Conservation (phyloP, 2,888 invertebrate genomes). For the Dermolepida albohirtum region DNA sequence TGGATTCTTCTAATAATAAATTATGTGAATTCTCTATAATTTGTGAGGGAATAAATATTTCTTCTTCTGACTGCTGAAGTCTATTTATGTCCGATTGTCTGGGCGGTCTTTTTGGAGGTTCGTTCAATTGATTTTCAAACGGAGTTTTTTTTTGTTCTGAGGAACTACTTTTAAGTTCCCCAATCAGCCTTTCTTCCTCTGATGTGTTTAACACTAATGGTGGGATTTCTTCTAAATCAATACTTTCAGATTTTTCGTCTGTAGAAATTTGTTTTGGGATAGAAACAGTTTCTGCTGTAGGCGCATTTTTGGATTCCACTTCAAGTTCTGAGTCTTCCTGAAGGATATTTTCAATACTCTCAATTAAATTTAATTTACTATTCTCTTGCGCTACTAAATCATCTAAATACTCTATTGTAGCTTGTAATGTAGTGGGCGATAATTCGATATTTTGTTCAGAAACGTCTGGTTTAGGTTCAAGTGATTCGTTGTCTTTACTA, state of each 20-base stretch:
- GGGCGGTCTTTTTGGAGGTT: slow-evolving; percentile 67
- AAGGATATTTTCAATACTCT: not conserved
- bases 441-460: slow-evolving; percentile 13
- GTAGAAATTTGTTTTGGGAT: slow-evolving; percentile 34
- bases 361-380: slow-evolving; percentile 8
- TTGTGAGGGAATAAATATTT: slow-evolving; percentile 33
- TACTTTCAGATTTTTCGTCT: slow-evolving; percentile 42
- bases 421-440: slow-evolving; percentile 20
- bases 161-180: slow-evolving; percentile 27
- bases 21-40: slow-evolving; percentile 41
- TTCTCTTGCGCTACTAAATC: slow-evolving; percentile 26
- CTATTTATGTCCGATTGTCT: slow-evolving; percentile 42
- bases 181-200: slow-evolving; percentile 39
- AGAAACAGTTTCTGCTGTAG: not conserved
- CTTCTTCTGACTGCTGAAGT: slow-evolving; percentile 32
- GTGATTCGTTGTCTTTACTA: not conserved
- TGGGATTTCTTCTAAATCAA: slow-evolving; percentile 26
- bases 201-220: slow-evolving; percentile 32
- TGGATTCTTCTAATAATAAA: slow-evolving; percentile 24
- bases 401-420: slow-evolving; percentile 29
- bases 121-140: slow-evolving; percentile 62
- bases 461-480: not conserved
- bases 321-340: slow-evolving; percentile 4
- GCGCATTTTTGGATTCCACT: not conserved
- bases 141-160: slow-evolving; percentile 62